phyloP scores from a whole-genome alignment of 2,113 vertebrate species.

The Hippopotamus amphibius region DNA sequence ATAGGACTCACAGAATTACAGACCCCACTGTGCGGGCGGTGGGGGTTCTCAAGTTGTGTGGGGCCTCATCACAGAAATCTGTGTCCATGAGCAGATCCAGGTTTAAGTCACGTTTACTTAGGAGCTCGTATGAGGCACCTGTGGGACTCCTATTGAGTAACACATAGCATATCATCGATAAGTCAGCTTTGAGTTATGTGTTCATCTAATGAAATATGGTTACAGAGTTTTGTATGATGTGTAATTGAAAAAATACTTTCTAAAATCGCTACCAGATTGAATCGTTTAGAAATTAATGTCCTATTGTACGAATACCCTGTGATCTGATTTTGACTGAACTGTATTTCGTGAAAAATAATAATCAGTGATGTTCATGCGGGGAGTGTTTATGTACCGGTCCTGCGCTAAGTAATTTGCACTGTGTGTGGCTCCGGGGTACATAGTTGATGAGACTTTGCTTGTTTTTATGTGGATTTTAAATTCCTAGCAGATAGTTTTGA shows the following conservation, averaged over 20 bases:
- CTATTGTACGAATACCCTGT: background rate
- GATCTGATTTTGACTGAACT: constrained; percentile 3
- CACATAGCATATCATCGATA: background rate
- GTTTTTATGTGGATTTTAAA: background rate
- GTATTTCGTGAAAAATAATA: background rate
- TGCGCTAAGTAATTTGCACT: background rate
- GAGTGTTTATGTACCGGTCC: background rate
- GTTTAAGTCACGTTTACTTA: background rate
- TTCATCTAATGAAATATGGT: background rate
- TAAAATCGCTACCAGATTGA: background rate
- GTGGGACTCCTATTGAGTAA: background rate
- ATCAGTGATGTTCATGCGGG: background rate
- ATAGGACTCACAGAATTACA: background rate
- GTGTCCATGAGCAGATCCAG: background rate
- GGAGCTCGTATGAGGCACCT: background rate
- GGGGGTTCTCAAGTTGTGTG: background rate
- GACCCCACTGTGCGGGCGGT: rapidly evolving
- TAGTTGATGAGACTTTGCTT: background rate
- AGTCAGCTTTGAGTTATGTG: background rate
- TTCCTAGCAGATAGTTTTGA: background rate
- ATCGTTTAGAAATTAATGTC: background rate
- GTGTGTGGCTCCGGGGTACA: background rate
- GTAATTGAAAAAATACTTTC: background rate
- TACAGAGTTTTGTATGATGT: background rate
- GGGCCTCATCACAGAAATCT: background rate